phyloP scores from a whole-genome alignment of 1,140 invertebrate species.

The Propsilocerus akamusi region DNA sequence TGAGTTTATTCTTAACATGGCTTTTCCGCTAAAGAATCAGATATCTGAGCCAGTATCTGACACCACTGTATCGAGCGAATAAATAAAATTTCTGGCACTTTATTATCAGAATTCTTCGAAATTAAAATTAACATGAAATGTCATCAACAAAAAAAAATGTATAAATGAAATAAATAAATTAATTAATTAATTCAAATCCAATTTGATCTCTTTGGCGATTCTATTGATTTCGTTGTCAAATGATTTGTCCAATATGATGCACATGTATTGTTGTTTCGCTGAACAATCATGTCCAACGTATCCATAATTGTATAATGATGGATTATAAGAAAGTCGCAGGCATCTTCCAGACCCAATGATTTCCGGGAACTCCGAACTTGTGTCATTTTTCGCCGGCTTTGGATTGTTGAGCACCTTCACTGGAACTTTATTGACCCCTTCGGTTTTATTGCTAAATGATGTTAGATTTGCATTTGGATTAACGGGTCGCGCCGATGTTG shows the following conservation, averaged over 20 bases:
- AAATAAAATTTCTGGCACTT: no score
- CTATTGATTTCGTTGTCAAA: slow-evolving; percentile 47
- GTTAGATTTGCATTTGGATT: slow-evolving; percentile 28
- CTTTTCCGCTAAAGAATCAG: background rate
- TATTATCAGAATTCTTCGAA: no score
- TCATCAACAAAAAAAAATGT: background rate
- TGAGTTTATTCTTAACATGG: background rate
- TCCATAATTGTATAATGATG: slow-evolving; percentile 35
- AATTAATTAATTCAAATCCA: slow-evolving; percentile 7
- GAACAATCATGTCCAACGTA: slow-evolving; percentile 56
- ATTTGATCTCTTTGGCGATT: slow-evolving; percentile 26
- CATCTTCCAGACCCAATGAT: slow-evolving; percentile 34
- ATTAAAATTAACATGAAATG: background rate
- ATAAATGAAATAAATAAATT: background rate
- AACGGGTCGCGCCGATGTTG: slow-evolving; percentile 53
- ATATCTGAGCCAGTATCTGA: no score
- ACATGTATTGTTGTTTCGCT: slow-evolving; percentile 41
- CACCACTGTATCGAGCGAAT: no score
- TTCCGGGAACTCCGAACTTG: slow-evolving; percentile 7
- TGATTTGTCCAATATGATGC: slow-evolving; percentile 45
- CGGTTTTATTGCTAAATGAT: slow-evolving; percentile 20
- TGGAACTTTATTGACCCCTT: slow-evolving; percentile 20
- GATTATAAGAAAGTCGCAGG: slow-evolving; percentile 39
- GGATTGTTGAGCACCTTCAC: slow-evolving; percentile 20
- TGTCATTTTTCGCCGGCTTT: slow-evolving; percentile 20